Conservation (phyloP, 2,797 vertebrate genomes). For the Mallotus villosus region DNA sequence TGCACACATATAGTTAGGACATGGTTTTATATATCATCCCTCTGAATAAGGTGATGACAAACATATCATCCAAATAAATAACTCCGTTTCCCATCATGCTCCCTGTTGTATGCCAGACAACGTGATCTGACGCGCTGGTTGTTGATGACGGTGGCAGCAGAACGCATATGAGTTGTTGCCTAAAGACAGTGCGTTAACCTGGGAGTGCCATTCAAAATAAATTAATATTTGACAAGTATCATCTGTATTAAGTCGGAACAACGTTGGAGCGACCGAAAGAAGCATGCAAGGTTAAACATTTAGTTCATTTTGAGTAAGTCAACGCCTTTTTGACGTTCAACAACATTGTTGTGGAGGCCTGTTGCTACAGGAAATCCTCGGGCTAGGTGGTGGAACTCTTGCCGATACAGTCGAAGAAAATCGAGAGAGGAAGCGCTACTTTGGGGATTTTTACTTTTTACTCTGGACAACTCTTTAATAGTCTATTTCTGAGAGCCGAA, state of each 20-base stretch:
- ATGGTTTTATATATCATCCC: too few relatives aligned
- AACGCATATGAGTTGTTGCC: conserved; percentile 43
- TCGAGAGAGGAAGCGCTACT: conserved; percentile 23
- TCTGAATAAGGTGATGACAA: neutral
- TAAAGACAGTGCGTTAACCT: conserved; percentile 32
- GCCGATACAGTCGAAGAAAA: conserved; percentile 47
- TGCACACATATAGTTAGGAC: too few relatives aligned
- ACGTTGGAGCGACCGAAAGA: neutral
- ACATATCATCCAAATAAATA: neutral
- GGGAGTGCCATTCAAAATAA: conserved; percentile 43
- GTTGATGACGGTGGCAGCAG: conserved; percentile 72
- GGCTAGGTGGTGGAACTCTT: conserved; percentile 54
- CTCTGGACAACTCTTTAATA: neutral
- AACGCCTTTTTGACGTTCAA: conserved; percentile 6
- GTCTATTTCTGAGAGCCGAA: conserved; percentile 18
- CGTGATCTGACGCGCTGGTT: conserved; percentile 56
- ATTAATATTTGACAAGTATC: conserved; percentile 14
- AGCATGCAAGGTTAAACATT: neutral
- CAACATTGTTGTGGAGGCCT: conserved; percentile 71
- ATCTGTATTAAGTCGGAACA: conserved; percentile 14
- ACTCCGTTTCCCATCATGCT: conserved; percentile 70
- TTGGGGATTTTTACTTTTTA: too few relatives aligned
- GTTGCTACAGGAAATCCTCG: conserved; percentile 69
- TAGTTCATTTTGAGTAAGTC: neutral
- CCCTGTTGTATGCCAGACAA: conserved; percentile 8